Evolutionary conservation across 2,888 invertebrate species (phyloP).

Genomic region (Tenthredo mesomela): DNA sequence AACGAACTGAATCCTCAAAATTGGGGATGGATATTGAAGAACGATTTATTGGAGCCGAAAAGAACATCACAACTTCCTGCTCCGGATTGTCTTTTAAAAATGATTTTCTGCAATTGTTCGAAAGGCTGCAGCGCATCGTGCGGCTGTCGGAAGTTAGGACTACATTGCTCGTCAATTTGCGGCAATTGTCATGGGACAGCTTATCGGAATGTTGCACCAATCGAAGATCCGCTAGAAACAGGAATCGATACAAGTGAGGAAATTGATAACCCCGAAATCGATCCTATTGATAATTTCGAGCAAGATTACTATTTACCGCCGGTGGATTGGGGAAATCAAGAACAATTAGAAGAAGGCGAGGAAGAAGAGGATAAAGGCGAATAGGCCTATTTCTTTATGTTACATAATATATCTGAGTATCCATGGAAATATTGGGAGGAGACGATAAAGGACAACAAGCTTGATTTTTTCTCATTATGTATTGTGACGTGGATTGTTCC

Average conservation of each 20-base stretch:
- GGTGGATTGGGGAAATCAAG: conserved; percentile 30
- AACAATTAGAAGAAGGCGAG: neutral
- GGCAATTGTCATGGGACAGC: conserved; percentile 63
- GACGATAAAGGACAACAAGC: no score
- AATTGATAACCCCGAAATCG: conserved; percentile 24
- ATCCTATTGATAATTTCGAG: conserved; percentile 23
- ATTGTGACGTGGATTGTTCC: no score
- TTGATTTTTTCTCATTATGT: no score
- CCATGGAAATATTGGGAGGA: no score
- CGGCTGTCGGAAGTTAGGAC: conserved; percentile 64
- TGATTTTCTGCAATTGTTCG: conserved; percentile 64
- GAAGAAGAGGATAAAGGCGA: neutral
- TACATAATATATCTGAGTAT: no score
- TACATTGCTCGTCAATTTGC: conserved; percentile 64
- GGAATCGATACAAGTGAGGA: neutral
- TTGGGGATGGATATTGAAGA: conserved; percentile 63
- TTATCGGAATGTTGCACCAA: conserved; percentile 58
- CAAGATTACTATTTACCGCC: conserved; percentile 15
- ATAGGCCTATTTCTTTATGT: neutral
- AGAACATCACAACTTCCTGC: conserved; percentile 58
- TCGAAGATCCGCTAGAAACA: conserved; percentile 37
- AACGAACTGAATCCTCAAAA: conserved; percentile 6
- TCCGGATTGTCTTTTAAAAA: conserved; percentile 65
- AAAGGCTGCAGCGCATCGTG: conserved; percentile 63
- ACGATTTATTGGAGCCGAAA: conserved; percentile 58